Conservation (phyloP, 2,797 vertebrate species). For the Acropternis orthonyx region DNA sequence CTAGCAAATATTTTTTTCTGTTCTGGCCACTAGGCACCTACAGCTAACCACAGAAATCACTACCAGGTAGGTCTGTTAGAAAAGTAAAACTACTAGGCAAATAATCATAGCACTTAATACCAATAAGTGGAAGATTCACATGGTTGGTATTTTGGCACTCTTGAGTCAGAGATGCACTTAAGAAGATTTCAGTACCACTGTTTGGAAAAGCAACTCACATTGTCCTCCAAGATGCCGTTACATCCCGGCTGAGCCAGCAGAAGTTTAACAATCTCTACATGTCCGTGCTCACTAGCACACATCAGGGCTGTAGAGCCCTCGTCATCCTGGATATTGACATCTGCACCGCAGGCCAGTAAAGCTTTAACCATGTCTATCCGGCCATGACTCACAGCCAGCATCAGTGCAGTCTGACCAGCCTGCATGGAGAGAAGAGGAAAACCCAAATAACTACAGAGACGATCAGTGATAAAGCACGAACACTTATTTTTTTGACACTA, state of each 20-base stretch:
- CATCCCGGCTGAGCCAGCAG: constrained; percentile 90
- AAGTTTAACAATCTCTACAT: constrained; percentile 95
- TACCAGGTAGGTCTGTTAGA: not conserved
- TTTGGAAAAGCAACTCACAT: constrained; percentile 79
- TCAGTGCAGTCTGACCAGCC: constrained; percentile 97
- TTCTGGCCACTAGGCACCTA: not conserved
- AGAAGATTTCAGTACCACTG: not conserved
- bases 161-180: not conserved
- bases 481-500: not conserved
- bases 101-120: not conserved
- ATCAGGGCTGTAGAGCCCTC: constrained; percentile 97
- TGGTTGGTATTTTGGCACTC: not conserved
- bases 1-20: not conserved
- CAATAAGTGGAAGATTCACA: not conserved
- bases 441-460: not conserved
- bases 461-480: not conserved
- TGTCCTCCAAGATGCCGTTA: constrained; percentile 90
- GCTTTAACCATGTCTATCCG: constrained; percentile 97
- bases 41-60: not conserved
- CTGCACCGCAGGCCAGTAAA: constrained; percentile 88
- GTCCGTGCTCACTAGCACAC: constrained; percentile 97
- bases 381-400: constrained; percentile 97
- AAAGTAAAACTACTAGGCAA: not conserved
- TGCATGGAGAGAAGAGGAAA: constrained; percentile 46
- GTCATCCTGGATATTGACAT: constrained; percentile 95